Percentiles rank a stretch among this genome's conserved stretches.
Evolutionary conservation across 2,888 invertebrate genomes (phyloP).

Genomic region (Fabriciana adippe): DNA sequence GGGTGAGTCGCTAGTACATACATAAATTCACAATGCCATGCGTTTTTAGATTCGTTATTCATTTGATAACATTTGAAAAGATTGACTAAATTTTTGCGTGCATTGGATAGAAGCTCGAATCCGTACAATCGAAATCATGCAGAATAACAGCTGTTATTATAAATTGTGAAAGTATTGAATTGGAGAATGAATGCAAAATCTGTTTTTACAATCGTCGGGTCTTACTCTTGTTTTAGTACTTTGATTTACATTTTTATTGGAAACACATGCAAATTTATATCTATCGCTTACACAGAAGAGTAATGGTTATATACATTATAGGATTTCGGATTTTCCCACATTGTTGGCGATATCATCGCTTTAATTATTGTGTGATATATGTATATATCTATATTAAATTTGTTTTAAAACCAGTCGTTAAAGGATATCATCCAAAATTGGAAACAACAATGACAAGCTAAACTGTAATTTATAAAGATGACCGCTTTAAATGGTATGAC

Average conservation of each 20-base stretch:
- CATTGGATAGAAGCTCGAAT: not conserved
- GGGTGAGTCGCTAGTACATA: no score
- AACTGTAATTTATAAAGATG: conserved; percentile 23
- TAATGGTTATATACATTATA: not conserved
- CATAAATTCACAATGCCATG: no score
- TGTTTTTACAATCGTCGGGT: not conserved
- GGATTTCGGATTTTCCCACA: not conserved
- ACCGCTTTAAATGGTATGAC: conserved; percentile 24
- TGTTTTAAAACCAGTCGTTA: not conserved
- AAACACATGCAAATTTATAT: not conserved
- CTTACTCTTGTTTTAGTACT: not conserved
- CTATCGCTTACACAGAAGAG: not conserved
- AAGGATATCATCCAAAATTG: conserved; percentile 4
- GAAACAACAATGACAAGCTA: conserved; percentile 4
- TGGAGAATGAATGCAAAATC: not conserved
- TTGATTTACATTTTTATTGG: not conserved
- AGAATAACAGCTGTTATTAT: conserved; percentile 9
- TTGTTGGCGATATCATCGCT: not conserved
- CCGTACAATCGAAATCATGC: not conserved
- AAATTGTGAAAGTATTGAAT: conserved; percentile 10
- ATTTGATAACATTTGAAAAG: not conserved
- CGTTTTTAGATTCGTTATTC: no score
- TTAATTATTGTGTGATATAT: not conserved
- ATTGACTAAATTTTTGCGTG: not conserved
- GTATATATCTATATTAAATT: no score